Conservation (phyloP, 2,797 vertebrate species). For the Tympanoctomys barrerae region DNA sequence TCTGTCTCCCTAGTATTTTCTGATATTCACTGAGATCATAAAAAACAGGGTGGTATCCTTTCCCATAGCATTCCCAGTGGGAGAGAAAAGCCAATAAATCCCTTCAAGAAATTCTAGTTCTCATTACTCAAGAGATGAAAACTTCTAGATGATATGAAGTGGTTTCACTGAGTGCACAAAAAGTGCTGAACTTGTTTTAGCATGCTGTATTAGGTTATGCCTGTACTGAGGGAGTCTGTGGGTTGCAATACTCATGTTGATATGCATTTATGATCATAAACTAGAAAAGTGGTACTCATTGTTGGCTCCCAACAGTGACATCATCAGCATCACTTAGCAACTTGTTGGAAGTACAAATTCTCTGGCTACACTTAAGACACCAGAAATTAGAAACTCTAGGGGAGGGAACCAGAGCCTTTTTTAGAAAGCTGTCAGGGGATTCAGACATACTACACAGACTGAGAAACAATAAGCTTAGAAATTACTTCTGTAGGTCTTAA, state of each 20-base stretch:
- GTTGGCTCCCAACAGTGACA: background rate
- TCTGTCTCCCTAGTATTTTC: background rate
- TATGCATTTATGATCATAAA: background rate
- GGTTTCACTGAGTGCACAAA: conserved; percentile 18
- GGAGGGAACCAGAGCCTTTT: background rate
- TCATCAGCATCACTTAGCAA: background rate
- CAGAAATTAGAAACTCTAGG: background rate
- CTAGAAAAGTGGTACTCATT: background rate
- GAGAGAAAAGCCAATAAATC: background rate
- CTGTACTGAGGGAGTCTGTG: background rate
- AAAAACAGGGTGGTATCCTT: background rate
- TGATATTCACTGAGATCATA: background rate
- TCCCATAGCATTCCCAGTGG: background rate
- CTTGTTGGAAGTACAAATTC: conserved; percentile 15
- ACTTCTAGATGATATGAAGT: background rate
- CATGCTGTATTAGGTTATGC: background rate
- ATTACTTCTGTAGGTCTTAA: conserved; percentile 35
- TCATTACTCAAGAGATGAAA: background rate
- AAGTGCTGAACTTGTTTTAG: background rate
- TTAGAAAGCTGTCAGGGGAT: background rate
- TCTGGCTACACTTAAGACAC: background rate
- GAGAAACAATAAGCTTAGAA: background rate
- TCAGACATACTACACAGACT: background rate
- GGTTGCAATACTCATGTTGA: background rate
- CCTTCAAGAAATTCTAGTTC: background rate